phyloP scores from a whole-genome alignment of 2,113 vertebrate species.

The Rhea pennata region DNA sequence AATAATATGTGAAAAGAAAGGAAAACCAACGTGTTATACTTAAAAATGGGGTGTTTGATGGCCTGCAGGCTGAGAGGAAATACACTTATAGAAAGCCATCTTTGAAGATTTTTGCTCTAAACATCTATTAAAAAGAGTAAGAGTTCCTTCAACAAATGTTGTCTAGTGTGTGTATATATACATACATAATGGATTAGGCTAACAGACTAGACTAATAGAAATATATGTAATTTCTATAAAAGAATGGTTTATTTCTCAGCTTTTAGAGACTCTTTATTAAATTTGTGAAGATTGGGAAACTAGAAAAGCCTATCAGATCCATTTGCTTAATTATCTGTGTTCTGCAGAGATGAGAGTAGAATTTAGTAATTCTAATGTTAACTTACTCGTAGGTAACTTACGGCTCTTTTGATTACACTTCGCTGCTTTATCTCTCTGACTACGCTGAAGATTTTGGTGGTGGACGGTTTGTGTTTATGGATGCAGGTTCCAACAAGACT shows the following conservation, averaged over 20 bases:
- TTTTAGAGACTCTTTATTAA: background rate
- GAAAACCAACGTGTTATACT: background rate
- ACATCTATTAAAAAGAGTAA: background rate
- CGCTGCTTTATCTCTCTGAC: constrained; percentile 93
- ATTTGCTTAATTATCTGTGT: background rate
- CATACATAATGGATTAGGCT: background rate
- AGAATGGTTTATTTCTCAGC: background rate
- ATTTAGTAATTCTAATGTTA: background rate
- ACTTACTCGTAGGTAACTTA: constrained; percentile 86
- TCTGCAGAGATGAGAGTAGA: background rate
- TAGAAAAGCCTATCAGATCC: background rate
- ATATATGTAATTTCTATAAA: background rate
- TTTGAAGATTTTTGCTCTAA: constrained; percentile 1
- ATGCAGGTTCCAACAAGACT: constrained; percentile 85
- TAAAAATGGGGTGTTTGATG: background rate
- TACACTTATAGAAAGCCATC: background rate
- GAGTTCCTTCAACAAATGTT: background rate
- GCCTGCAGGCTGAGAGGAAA: background rate
- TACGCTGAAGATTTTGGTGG: constrained; percentile 89
- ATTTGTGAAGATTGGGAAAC: background rate
- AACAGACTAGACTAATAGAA: background rate
- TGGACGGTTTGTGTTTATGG: constrained; percentile 93
- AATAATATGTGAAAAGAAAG: background rate
- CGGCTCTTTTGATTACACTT: constrained; percentile 96
- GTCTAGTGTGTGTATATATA: background rate